Conservation (phyloP, 2,797 vertebrate species). For the Dallia pectoralis region DNA sequence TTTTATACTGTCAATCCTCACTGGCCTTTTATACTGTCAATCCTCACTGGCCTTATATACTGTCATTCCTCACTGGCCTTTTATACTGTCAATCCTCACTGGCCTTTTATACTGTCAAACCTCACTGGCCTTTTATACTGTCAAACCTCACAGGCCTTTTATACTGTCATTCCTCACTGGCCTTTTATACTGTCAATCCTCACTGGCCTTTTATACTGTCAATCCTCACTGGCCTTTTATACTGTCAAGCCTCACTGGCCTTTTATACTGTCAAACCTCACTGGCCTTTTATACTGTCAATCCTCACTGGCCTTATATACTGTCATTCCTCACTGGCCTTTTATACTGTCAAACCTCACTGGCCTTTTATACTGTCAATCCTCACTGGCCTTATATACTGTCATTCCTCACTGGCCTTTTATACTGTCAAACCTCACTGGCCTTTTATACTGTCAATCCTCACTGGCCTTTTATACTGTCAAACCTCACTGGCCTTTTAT, state of each 20-base stretch:
- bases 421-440: too few species aligned
- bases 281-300: not conserved
- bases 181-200: not conserved
- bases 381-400: not conserved
- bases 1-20: not conserved
- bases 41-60: not conserved
- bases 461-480: too few species aligned
- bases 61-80: not conserved
- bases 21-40: not conserved
- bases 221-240: not conserved
- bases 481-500: too few species aligned
- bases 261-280: too few species aligned
- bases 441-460: too few species aligned
- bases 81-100: too few species aligned
- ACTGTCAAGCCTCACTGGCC: too few species aligned
- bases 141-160: not conserved
- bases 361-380: too few species aligned
- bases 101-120: too few species aligned
- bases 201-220: too few species aligned
- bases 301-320: not conserved
- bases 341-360: not conserved
- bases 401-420: too few species aligned
- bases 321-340: not conserved
- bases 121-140: not conserved
- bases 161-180: not conserved